phyloP scores from a whole-genome alignment of 2,888 invertebrate species.

The Cryptus armator region DNA sequence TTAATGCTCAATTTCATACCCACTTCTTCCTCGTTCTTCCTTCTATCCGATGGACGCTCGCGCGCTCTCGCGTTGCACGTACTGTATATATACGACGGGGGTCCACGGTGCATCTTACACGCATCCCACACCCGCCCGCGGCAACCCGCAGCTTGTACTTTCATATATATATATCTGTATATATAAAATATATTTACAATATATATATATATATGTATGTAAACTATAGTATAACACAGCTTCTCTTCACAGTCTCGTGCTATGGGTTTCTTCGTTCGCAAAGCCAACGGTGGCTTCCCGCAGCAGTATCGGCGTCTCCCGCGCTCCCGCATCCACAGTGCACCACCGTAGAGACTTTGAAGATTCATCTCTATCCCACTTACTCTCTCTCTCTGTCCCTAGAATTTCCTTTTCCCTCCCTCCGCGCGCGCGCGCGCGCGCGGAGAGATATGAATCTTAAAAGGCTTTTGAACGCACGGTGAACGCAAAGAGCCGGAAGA shows the following conservation, averaged over 20 bases:
- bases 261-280: constrained; percentile 56
- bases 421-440: constrained; percentile 7
- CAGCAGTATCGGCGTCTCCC: constrained; percentile 62
- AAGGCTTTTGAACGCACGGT: constrained; percentile 64
- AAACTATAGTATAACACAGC: constrained; percentile 44
- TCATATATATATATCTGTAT: constrained; percentile 3
- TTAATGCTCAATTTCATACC: constrained; percentile 74
- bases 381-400: constrained; percentile 37
- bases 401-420: constrained; percentile 38
- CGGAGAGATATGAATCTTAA: constrained; percentile 66
- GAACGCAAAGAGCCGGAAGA: constrained; percentile 68
- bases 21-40: constrained; percentile 73
- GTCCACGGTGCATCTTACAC: constrained; percentile 63
- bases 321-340: constrained; percentile 57
- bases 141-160: constrained; percentile 53
- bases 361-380: constrained; percentile 61
- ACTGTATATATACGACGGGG: constrained; percentile 27
- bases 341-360: constrained; percentile 51
- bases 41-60: constrained; percentile 48
- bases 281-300: constrained; percentile 63
- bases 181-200: constrained; percentile 2
- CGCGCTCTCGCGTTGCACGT: constrained; percentile 48
- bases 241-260: constrained; percentile 53
- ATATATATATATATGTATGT: neutral
- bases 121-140: constrained; percentile 67